Conservation (phyloP, 2,113 vertebrate species). For the Gymnobelideus leadbeateri region DNA sequence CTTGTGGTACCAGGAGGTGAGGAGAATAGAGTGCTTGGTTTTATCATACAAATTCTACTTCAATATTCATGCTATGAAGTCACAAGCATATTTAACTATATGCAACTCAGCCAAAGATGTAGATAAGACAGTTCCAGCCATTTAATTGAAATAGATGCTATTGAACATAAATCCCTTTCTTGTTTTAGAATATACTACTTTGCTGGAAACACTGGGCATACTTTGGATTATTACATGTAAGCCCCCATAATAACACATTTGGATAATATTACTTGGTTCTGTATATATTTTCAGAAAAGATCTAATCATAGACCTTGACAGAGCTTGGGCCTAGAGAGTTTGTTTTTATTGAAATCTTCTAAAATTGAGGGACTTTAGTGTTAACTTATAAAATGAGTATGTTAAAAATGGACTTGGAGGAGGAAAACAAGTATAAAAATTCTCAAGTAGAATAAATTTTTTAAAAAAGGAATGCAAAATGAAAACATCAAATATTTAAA, state of each 20-base stretch:
- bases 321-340: not conserved
- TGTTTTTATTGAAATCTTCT: not conserved
- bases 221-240: conserved; percentile 41
- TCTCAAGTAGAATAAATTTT: conserved; percentile 10
- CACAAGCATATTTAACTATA: conserved; percentile 41
- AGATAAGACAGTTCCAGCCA: conserved; percentile 9
- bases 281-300: conserved; percentile 49
- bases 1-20: not conserved
- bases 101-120: not conserved
- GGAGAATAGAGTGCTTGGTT: conserved; percentile 21
- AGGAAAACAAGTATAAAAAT: conserved; percentile 47
- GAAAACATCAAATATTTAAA: not conserved
- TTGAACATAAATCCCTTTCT: conserved; percentile 38
- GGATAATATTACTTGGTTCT: conserved; percentile 10
- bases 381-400: not conserved
- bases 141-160: conserved; percentile 40
- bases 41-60: conserved; percentile 32
- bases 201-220: conserved; percentile 14
- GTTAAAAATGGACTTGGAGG: not conserved
- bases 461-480: not conserved
- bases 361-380: conserved; percentile 18
- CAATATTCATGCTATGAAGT: conserved; percentile 4
- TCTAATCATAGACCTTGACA: not conserved
- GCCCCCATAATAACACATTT: not conserved
- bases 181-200: conserved; percentile 24